Conservation (phyloP, 2,888 invertebrate genomes). For the Cephus runcator region DNA sequence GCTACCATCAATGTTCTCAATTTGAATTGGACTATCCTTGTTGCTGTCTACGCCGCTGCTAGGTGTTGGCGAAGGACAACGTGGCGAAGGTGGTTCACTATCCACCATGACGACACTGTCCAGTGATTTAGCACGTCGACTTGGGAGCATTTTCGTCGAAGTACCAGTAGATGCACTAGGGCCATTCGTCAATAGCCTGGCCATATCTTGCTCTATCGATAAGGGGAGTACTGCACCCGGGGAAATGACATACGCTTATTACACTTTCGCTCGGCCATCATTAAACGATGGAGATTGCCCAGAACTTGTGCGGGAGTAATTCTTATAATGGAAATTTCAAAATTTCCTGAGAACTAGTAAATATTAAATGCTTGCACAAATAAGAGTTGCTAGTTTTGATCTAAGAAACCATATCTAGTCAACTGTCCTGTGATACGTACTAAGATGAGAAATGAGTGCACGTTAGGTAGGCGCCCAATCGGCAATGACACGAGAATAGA, state of each 20-base stretch:
- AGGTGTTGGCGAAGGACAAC: slow-evolving; percentile 89
- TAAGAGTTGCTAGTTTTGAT: not conserved
- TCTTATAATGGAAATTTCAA: not conserved
- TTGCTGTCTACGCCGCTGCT: slow-evolving; percentile 89
- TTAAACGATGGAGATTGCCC: slow-evolving; percentile 11
- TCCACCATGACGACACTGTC: slow-evolving; percentile 63
- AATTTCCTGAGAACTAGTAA: not conserved
- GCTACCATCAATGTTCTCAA: slow-evolving; percentile 77
- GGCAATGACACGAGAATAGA: slow-evolving; percentile 30
- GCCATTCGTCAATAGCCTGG: slow-evolving; percentile 51
- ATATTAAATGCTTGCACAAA: not conserved
- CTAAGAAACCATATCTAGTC: not conserved
- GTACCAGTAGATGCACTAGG: slow-evolving; percentile 29
- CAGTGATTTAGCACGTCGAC: slow-evolving; percentile 59
- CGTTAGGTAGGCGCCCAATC: not conserved
- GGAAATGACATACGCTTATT: slow-evolving; percentile 46
- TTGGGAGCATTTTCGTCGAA: slow-evolving; percentile 44
- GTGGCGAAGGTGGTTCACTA: slow-evolving; percentile 70
- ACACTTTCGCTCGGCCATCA: slow-evolving; percentile 9
- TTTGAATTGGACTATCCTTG: slow-evolving; percentile 86
- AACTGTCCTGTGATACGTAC: not conserved
- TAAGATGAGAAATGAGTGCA: not conserved
- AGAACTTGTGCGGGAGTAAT: not conserved
- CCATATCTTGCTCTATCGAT: slow-evolving; percentile 64
- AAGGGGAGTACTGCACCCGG: slow-evolving; percentile 58